Conservation (phyloP, 2,113 vertebrate genomes). For the Zosterops japonicus region DNA sequence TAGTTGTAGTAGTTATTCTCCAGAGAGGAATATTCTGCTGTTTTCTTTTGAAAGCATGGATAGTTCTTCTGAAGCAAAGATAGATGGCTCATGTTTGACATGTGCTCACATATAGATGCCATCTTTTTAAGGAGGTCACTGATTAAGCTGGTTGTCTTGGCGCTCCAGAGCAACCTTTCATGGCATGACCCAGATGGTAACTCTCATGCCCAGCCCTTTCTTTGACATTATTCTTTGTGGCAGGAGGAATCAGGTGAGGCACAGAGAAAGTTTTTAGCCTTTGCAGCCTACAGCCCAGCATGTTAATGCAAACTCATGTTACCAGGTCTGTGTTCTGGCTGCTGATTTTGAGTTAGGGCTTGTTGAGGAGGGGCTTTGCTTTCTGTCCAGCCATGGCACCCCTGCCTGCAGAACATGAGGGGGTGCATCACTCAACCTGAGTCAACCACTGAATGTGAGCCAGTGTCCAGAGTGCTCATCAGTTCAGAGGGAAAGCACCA, state of each 20-base stretch:
- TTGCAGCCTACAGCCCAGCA: not conserved
- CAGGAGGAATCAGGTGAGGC: not conserved
- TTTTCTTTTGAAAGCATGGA: not conserved
- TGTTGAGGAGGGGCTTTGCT: not conserved
- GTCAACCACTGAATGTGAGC: not conserved
- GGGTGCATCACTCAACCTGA: not conserved
- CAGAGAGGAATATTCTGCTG: not conserved
- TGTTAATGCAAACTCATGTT: not conserved
- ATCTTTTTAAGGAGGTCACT: not conserved
- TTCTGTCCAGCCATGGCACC: not conserved
- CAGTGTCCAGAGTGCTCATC: not conserved
- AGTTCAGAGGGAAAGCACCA: not conserved
- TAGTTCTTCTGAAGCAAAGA: not conserved
- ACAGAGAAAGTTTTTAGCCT: not conserved
- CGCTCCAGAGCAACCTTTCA: not conserved
- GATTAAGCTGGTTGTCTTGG: not conserved
- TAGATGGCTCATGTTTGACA: not conserved
- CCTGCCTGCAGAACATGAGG: fast-evolving
- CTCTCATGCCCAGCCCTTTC: not conserved
- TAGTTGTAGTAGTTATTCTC: not conserved
- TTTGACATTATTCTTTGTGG: not conserved
- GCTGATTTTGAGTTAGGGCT: not conserved
- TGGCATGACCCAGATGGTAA: not conserved
- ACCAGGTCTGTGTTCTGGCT: not conserved
- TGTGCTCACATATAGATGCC: not conserved